Conservation (phyloP, 2,113 vertebrate genomes). For the Cichladusa arquata region DNA sequence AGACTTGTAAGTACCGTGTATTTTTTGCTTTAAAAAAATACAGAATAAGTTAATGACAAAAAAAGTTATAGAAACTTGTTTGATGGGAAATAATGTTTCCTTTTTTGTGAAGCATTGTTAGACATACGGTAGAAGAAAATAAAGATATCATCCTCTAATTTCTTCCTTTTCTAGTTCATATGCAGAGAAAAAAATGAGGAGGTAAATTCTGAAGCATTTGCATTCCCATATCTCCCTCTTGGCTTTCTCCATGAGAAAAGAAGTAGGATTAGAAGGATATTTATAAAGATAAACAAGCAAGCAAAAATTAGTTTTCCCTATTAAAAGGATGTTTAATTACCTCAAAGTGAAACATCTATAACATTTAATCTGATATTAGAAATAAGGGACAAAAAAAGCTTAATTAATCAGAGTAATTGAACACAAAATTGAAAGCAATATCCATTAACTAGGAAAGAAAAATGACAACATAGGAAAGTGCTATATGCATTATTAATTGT, state of each 20-base stretch:
- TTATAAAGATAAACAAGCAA: conserved; percentile 22
- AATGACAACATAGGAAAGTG: conserved; percentile 38
- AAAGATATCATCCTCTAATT: neutral
- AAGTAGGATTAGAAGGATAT: neutral
- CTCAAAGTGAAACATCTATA: conserved; percentile 21
- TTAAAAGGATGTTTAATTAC: conserved; percentile 46
- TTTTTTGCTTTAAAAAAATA: neutral
- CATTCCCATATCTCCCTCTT: neutral
- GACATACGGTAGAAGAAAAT: neutral
- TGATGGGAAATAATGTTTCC: neutral
- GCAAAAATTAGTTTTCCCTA: conserved; percentile 5
- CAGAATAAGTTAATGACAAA: neutral
- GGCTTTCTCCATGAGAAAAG: neutral
- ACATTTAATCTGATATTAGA: conserved; percentile 29
- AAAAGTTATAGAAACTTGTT: neutral
- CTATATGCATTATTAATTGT: conserved; percentile 59
- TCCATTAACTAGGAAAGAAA: conserved; percentile 51
- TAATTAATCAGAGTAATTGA: conserved; percentile 57
- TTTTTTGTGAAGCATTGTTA: neutral
- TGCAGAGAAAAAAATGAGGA: neutral
- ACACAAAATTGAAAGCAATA: conserved; percentile 38
- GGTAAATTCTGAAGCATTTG: neutral
- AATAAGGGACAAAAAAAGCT: conserved; percentile 20
- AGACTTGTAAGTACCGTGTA: neutral
- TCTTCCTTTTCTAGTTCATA: neutral